Conservation (phyloP, 2,888 invertebrate species). For the Yponomeuta evonymella region DNA sequence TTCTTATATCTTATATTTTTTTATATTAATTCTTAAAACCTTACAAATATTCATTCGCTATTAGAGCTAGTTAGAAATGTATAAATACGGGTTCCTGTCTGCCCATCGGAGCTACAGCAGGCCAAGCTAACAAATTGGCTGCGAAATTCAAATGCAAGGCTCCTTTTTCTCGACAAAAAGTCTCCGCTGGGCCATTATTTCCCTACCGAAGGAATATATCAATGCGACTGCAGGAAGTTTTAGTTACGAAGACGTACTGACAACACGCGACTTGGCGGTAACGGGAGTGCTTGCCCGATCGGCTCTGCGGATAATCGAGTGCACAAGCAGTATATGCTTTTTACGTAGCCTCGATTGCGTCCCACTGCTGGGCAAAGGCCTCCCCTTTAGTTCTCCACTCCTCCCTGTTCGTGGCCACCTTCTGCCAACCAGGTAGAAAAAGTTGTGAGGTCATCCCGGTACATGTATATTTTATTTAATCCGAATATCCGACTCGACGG, state of each 20-base stretch:
- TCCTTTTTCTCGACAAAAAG: conserved; percentile 5
- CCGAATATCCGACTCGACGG: too few species aligned
- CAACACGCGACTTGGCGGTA: conserved; percentile 41
- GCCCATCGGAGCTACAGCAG: neutral
- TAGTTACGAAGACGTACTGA: conserved; percentile 47
- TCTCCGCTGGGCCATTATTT: conserved; percentile 14
- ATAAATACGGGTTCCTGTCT: neutral
- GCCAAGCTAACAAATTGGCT: conserved; percentile 1
- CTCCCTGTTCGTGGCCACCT: too few species aligned
- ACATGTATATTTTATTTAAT: too few species aligned
- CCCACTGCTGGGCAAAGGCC: too few species aligned
- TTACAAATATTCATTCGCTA: too few species aligned
- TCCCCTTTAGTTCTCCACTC: too few species aligned
- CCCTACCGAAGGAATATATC: conserved; percentile 13
- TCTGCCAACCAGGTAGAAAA: too few species aligned
- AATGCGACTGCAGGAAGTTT: conserved; percentile 39
- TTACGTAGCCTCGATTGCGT: too few species aligned
- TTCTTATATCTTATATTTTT: too few species aligned
- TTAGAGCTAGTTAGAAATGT: neutral
- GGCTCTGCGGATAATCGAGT: conserved; percentile 35
- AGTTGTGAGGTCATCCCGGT: too few species aligned
- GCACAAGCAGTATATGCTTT: conserved; percentile 20
- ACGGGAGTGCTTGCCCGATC: conserved; percentile 42
- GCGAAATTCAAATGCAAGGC: conserved; percentile 7
- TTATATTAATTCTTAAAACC: too few species aligned